These are phyloP conservation scores for Harlomillsia oculata DNA, from an alignment of 1,140 invertebrate species.

Conservation along the genomic window DNA sequence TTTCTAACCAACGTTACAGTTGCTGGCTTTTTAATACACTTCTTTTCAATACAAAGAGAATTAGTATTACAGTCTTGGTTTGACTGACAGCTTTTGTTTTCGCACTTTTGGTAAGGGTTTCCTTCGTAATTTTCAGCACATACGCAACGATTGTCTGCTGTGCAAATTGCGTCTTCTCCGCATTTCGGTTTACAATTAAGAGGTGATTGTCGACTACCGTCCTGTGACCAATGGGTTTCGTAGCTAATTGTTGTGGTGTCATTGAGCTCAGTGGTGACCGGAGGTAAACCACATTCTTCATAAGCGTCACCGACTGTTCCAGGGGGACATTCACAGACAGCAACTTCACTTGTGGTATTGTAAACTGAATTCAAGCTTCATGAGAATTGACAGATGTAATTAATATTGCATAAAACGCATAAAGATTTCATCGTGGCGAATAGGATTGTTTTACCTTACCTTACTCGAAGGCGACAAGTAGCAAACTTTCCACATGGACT, in stretches of 20 bases:
- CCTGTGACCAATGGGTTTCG: neutral
- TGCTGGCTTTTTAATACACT: neutral
- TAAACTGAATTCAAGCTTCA: neutral
- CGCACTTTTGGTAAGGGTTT: conserved; percentile 59
- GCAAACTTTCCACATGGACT: conserved; percentile 38
- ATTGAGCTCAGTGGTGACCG: too few relatives aligned
- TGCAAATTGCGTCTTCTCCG: conserved; percentile 44
- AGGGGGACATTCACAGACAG: conserved; percentile 45
- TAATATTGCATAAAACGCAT: neutral
- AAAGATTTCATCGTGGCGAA: too few relatives aligned
- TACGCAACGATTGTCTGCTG: neutral
- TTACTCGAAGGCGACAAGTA: too few relatives aligned
- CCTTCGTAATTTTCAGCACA: conserved; percentile 51
- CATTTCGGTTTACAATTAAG: conserved; percentile 56
- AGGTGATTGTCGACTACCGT: neutral
- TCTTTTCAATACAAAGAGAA: neutral
- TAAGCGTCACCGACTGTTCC: conserved; percentile 65
- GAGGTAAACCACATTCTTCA: conserved; percentile 33
- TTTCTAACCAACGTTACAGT: neutral
- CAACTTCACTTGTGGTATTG: conserved; percentile 7
- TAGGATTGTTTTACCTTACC: too few relatives aligned
- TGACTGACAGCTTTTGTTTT: conserved; percentile 43
- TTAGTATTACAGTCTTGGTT: neutral
- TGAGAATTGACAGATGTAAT: neutral
- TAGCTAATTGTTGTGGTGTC: too few relatives aligned